Percentiles rank a stretch among this genome's conserved stretches.
Conservation (phyloP, 2,888 invertebrate species). For the Habroteleia sp. region DNA sequence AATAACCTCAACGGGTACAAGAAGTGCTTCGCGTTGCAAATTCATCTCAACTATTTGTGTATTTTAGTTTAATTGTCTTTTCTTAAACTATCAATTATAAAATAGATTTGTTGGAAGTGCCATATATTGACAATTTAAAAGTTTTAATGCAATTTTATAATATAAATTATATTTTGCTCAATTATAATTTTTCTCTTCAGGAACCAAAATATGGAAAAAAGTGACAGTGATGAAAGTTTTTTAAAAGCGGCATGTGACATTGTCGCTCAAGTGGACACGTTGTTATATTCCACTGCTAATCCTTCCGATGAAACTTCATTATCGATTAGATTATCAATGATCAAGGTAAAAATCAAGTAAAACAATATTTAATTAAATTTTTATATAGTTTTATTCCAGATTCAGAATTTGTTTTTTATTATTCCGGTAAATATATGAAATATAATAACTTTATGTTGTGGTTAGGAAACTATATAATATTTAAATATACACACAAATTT, state of each 20-base stretch:
- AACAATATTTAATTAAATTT: too few species aligned
- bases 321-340: slow-evolving; percentile 84
- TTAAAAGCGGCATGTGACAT: slow-evolving; percentile 75
- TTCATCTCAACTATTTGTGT: slow-evolving; percentile 5
- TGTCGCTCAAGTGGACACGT: slow-evolving; percentile 80
- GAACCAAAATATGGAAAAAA: slow-evolving; percentile 72
- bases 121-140: too few species aligned
- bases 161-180: slow-evolving; percentile 25
- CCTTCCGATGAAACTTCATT: slow-evolving; percentile 85
- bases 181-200: slow-evolving; percentile 66
- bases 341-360: too few species aligned
- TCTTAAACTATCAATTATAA: neutral
- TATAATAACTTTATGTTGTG: too few species aligned
- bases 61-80: slow-evolving; percentile 2
- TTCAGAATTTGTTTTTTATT: too few species aligned
- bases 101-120: neutral
- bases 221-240: slow-evolving; percentile 42
- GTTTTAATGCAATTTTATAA: neutral
- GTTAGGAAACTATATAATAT: too few species aligned
- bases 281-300: slow-evolving; percentile 84
- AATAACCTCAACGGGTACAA: slow-evolving; percentile 68
- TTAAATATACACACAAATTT: too few species aligned
- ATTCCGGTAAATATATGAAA: too few species aligned
- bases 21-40: slow-evolving; percentile 27
- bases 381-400: too few species aligned